Conservation (phyloP, 1,140 invertebrate genomes). For the Lepidotrigona ventralis region DNA sequence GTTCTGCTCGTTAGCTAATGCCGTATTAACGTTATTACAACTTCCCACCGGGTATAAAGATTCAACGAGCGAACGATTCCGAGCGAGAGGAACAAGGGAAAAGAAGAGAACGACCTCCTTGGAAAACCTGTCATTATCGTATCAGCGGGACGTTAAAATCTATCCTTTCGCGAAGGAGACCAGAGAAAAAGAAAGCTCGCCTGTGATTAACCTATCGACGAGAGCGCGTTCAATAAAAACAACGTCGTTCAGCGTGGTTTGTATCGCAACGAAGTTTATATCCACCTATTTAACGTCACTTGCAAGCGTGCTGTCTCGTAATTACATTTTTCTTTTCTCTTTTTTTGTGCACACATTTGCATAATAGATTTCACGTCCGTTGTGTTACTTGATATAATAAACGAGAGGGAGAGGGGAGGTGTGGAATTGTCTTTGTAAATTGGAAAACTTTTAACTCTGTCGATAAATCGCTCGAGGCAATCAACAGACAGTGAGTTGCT, state of each 20-base stretch:
- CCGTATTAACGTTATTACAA: constrained; percentile 33
- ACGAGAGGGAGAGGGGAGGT: not conserved
- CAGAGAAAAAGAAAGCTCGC: not conserved
- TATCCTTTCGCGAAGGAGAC: not conserved
- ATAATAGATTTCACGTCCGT: not conserved
- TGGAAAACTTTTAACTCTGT: not conserved
- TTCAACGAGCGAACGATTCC: not conserved
- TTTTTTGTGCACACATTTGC: not conserved
- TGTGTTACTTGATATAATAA: not conserved
- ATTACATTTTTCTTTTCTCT: not conserved
- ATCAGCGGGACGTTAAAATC: not conserved
- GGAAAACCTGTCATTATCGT: constrained; percentile 22
- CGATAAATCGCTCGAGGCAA: not conserved
- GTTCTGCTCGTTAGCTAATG: constrained; percentile 39
- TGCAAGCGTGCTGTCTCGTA: not conserved
- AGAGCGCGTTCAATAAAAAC: not conserved
- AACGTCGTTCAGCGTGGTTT: not conserved
- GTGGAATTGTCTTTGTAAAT: not conserved
- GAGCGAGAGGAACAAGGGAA: not conserved
- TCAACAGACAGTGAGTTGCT: not conserved
- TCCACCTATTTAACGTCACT: too few species aligned
- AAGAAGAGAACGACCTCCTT: not conserved
- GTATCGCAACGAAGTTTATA: not conserved
- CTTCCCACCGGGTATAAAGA: constrained; percentile 17
- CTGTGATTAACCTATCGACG: not conserved